Evolutionary conservation across 2,113 vertebrate genomes (phyloP).

Genomic region (Chrysemys picta): DNA sequence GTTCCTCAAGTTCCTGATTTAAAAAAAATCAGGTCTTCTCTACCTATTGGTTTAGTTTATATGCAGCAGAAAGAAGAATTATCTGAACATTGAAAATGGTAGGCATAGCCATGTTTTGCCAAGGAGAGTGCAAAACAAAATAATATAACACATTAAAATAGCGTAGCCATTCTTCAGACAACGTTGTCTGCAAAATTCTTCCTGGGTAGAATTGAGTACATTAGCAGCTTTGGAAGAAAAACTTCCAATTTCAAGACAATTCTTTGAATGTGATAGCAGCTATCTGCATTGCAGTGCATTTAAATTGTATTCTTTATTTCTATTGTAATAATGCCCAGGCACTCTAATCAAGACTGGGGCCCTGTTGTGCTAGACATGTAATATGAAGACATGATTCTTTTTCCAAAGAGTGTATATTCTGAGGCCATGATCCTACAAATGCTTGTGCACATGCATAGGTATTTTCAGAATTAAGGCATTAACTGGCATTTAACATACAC

Average conservation of each 20-base stretch:
- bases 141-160: neutral
- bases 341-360: neutral
- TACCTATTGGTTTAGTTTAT: neutral
- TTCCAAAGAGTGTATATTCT: constrained; percentile 7
- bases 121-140: neutral
- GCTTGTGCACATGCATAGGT: constrained; percentile 21
- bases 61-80: neutral
- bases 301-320: neutral
- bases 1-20: neutral
- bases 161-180: neutral
- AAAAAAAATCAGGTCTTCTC: neutral
- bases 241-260: neutral
- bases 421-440: constrained; percentile 34
- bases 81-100: neutral
- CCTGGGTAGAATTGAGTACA: neutral
- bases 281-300: neutral
- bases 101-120: neutral
- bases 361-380: neutral
- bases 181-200: neutral
- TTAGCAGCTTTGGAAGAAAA: neutral
- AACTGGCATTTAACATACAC: constrained; percentile 37
- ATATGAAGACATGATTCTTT: neutral
- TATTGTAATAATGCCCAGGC: neutral
- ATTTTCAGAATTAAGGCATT: constrained; percentile 56
- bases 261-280: neutral